Conservation (phyloP, 37 sponge, comb jelly and placozoan species). For the Axinella damicornis region DNA sequence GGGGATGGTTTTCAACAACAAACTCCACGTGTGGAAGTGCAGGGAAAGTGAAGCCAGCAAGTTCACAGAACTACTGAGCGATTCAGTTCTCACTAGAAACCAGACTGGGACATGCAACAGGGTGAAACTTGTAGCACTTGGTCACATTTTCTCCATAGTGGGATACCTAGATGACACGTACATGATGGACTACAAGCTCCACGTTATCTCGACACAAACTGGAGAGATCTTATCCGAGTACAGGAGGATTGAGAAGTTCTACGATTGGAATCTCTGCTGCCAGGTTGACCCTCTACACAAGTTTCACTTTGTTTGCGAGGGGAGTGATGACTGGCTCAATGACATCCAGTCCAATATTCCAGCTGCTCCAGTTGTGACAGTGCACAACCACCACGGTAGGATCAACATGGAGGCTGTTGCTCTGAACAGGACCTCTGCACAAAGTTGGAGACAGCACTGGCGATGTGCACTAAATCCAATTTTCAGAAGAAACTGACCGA, state of each 20-base stretch:
- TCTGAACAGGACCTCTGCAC: not conserved
- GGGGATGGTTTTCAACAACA: slow-evolving; percentile 5
- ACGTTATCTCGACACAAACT: slow-evolving; percentile 6
- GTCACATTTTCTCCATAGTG: slow-evolving; percentile 25
- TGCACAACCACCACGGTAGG: slow-evolving; percentile 8
- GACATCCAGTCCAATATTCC: not conserved
- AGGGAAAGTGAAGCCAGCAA: not conserved
- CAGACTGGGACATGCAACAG: not conserved
- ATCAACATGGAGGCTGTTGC: not conserved
- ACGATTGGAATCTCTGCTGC: slow-evolving; percentile 14
- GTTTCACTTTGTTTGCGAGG: slow-evolving; percentile 5
- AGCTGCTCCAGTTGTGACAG: not conserved
- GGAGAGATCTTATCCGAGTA: slow-evolving; percentile 17
- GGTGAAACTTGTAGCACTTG: slow-evolving; percentile 13
- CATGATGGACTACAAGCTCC: slow-evolving; percentile 6
- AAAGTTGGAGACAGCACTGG: slow-evolving; percentile 21
- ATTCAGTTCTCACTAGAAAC: not conserved
- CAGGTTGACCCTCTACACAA: slow-evolving; percentile 16
- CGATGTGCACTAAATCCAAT: slow-evolving; percentile 1
- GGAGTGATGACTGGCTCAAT: slow-evolving; percentile 2
- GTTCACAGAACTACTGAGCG: not conserved
- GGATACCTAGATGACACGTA: not conserved
- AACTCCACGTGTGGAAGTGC: slow-evolving; percentile 14
- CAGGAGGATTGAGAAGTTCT: slow-evolving; percentile 15
- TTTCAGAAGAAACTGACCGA: slow-evolving; percentile 15